Evolutionary conservation across 1,140 invertebrate genomes (phyloP), one percentile per base, ranked within the genome.

Genomic region (Littorina saxatilis): DNA sequence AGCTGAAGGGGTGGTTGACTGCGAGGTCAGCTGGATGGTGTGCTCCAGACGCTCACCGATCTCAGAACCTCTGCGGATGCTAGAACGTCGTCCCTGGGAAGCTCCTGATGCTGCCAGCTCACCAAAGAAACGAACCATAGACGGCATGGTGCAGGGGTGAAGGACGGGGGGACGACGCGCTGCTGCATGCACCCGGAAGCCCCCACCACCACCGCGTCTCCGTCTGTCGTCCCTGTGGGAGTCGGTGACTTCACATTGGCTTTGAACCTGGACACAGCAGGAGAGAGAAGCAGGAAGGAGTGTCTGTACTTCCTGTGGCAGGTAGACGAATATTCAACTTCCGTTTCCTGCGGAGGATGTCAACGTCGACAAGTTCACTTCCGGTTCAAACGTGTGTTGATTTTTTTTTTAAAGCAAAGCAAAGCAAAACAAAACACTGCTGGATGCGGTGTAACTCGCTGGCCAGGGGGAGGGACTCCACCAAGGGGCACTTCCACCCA

Each of bases 11-110:
- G 84, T 79, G 32, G 82, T 81, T 2, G 84, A 84, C 73, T 84
- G 82, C n/a, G 86, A 87, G 27, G 86, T 85, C 50, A 87, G 77
- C 66, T 85, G 86, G 52, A 87, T 87, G 20, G 84, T 87, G 77
- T 85, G 83, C 47, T 87, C 86, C 23, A 87, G 77, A 29, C 82
- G 76, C 58, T 87, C 86, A 17, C 84, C 84, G 20, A 87, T 84
- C 68, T 84, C 86, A 13, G 84, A 85, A 13, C 84, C 84, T n/a
- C 86, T 76, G 52, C 86, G 58, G n/a, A 85, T 39, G 52, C 81
- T 85, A 43, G 81, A 81, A 39, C 84, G 47, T 66, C 84, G 70
- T 35, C 82, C 75, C 72, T 81, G 80, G 11, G 73, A 52, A 11
- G 85, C 63, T 27, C 79, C 68, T 4, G 80, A 40, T 40, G 76